Conservation (phyloP, 2,113 vertebrate species). For the Sander lucioperca region DNA sequence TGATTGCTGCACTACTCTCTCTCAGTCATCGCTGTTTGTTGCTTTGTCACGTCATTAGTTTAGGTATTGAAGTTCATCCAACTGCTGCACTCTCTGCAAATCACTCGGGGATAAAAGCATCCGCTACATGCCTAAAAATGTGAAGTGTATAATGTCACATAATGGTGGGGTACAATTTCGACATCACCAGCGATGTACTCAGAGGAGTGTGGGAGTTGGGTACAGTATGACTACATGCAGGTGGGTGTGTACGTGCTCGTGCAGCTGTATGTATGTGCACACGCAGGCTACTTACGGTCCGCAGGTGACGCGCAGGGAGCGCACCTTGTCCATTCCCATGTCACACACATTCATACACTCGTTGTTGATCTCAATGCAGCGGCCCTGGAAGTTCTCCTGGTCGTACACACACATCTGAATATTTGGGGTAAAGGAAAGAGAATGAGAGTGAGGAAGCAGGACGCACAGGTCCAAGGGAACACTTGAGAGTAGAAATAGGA, state of each 20-base stretch:
- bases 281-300: slow-evolving; percentile 81
- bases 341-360: slow-evolving; percentile 85
- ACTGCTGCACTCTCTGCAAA: slow-evolving; percentile 31
- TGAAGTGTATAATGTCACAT: slow-evolving; percentile 46
- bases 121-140: slow-evolving; percentile 29
- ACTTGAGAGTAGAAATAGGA: neutral
- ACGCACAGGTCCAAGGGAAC: neutral
- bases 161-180: slow-evolving; percentile 28
- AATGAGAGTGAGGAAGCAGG: neutral
- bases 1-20: neutral
- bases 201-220: slow-evolving; percentile 38
- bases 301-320: slow-evolving; percentile 81
- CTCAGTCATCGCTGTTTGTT: neutral
- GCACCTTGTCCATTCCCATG: slow-evolving; percentile 83
- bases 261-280: neutral
- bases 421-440: neutral
- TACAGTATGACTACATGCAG: slow-evolving; percentile 1
- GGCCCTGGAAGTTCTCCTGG: slow-evolving; percentile 87
- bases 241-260: neutral
- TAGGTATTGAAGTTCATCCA: slow-evolving; percentile 27
- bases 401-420: slow-evolving; percentile 82
- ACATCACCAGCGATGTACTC: slow-evolving; percentile 44
- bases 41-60: slow-evolving; percentile 14
- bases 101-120: slow-evolving; percentile 52
- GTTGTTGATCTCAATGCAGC: slow-evolving; percentile 79